A percentile compares a stretch with the other conserved stretches of the same genome.
Evolutionary conservation across 2,888 invertebrate genomes (phyloP).

Genomic region (Ametastegia equiseti): DNA sequence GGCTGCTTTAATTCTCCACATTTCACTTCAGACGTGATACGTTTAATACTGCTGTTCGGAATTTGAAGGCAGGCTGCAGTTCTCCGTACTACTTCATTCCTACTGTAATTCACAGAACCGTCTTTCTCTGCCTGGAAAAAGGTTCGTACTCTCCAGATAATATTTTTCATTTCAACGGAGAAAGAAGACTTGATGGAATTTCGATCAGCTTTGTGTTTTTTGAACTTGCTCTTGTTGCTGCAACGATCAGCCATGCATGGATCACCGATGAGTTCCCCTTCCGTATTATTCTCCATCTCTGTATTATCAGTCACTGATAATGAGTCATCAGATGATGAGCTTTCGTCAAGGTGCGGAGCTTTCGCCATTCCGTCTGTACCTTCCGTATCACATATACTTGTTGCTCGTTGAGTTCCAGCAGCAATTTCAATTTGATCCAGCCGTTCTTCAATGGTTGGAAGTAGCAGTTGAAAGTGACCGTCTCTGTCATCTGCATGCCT

Average conservation of each 20-base stretch:
- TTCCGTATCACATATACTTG: neutral
- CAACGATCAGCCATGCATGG: neutral
- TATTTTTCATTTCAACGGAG: neutral
- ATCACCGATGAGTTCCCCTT: neutral
- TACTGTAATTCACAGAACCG: neutral
- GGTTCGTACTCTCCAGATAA: neutral
- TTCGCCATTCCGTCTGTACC: neutral
- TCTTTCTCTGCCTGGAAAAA: slow-evolving; percentile 7
- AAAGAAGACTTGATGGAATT: slow-evolving; percentile 3
- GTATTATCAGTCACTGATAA: neutral
- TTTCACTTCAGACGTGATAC: neutral
- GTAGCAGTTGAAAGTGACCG: neutral
- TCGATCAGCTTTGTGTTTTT: neutral
- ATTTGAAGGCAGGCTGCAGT: slow-evolving; percentile 9
- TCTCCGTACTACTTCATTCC: neutral
- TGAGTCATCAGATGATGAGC: neutral
- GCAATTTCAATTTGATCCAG: neutral
- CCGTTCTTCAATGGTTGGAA: neutral
- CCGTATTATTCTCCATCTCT: neutral
- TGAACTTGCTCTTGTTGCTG: neutral
- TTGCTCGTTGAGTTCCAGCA: neutral
- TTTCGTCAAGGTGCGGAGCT: neutral
- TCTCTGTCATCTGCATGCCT: neutral
- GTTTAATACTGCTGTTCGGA: neutral
- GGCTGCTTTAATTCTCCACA: neutral